Base-by-base conservation (phyloP, 2,888 invertebrate species). In the Microplitis deprimator region DNA sequence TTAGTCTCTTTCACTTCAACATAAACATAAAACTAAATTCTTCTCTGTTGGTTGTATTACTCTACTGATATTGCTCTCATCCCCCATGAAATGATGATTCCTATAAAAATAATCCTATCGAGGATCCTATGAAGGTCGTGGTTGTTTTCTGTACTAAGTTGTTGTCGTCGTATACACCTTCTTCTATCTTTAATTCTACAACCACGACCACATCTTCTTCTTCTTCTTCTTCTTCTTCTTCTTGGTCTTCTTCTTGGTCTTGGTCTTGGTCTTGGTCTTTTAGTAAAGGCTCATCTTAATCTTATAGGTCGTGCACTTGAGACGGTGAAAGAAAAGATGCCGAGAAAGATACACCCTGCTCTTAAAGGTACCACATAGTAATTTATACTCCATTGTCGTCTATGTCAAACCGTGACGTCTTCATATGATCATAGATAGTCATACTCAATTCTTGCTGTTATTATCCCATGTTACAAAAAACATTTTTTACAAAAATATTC, bases 361-460 rank as follows among this genome's bases (percentile, higher is more conserved):
- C 81, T 75, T 79, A 72, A 75, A 80, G 80, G 83, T 85, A 83
- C 82, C 82, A 29, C 29, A 29, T 29, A 80, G 83, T 85, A 87
- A 87, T 87, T 85, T 86, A 87, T 85, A 86, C 87, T 81, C 84
- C 81, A 85, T 86, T 85, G 85, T 87, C 81, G 80, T 79, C 76
- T 81, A 80, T 84, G 85, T 86, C 86, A 86, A 84, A 83, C 76
- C 82, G 81, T 84, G 85, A 87, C 85, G 84, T 87, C 87, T 86
- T 85, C 83, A 82, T 83, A 78, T 78, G 82, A 83, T 82, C 59
- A 20, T 38, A 70, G 70, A 70, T 70, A 70, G 70, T 61, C 70
- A 70, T 70, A 50, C 68, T 68, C 41, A 68, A 68, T 68, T 50
- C 3, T 50, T 50, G 10, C 10, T 7, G 1, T 13, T 7, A 60